These are phyloP conservation scores for Gymnarchus niloticus DNA, from an alignment of 2,113 vertebrate species.

Conservation along the genomic window DNA sequence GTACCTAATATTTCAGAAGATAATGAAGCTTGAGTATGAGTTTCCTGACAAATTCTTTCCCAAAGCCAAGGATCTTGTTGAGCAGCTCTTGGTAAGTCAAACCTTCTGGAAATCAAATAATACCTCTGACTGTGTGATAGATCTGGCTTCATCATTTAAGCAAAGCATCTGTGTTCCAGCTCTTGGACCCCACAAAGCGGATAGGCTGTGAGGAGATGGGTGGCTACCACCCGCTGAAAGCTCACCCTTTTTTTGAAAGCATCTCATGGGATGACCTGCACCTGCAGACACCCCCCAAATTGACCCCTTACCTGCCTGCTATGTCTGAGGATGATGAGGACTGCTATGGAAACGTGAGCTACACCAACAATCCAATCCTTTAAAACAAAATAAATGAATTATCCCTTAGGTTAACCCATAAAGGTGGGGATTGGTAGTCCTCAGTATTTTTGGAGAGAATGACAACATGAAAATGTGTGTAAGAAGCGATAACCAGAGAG, in stretches of 20 bases:
- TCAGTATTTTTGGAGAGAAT: not conserved
- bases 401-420: too few relatives aligned
- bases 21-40: conserved; percentile 98
- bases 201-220: conserved; percentile 95
- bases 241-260: conserved; percentile 87
- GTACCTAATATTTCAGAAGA: conserved; percentile 99
- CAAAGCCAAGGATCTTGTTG: conserved; percentile 95
- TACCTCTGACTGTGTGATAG: not conserved
- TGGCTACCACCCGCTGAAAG: conserved; percentile 81
- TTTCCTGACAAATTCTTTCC: conserved; percentile 99
- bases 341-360: conserved; percentile 92
- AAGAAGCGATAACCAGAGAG: not conserved
- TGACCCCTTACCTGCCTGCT: conserved; percentile 90
- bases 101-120: too few relatives aligned
- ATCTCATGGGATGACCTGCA: conserved; percentile 88
- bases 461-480: not conserved
- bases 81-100: conserved; percentile 82
- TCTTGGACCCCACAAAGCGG: conserved; percentile 83
- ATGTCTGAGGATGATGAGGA: conserved; percentile 99
- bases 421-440: too few relatives aligned
- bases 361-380: not conserved
- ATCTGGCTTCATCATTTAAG: not conserved
- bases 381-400: not conserved
- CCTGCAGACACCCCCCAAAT: conserved; percentile 87
- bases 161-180: conserved; percentile 53